Evolutionary conservation across 2,888 invertebrate genomes (phyloP).

Genomic region (Lasioglossum villosulum): DNA sequence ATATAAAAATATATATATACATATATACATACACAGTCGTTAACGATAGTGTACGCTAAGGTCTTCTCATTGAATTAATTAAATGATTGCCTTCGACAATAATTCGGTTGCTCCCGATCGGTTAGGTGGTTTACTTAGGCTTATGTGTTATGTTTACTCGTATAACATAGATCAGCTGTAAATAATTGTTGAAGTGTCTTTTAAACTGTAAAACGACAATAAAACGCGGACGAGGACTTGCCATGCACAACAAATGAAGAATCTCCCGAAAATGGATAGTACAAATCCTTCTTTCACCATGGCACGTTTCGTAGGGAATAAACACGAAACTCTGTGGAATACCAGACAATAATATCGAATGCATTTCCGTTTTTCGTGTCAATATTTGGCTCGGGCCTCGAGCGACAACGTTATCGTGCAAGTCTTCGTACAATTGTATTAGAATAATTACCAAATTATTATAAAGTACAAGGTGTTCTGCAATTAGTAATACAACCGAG

Average conservation of each 20-base stretch:
- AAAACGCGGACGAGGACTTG: constrained; percentile 38
- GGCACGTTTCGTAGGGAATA: constrained; percentile 43
- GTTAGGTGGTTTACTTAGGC: constrained; percentile 44
- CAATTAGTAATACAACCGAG: not conserved
- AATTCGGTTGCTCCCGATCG: constrained; percentile 50
- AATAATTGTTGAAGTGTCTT: constrained; percentile 64
- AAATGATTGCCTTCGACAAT: constrained; percentile 35
- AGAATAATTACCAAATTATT: not conserved
- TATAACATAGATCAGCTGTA: constrained; percentile 54
- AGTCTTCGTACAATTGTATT: not conserved
- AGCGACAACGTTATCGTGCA: not conserved
- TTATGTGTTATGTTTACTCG: constrained; percentile 38
- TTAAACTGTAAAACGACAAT: constrained; percentile 59
- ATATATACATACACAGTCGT: constrained; percentile 35
- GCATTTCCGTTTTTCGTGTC: constrained; percentile 32
- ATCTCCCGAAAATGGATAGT: constrained; percentile 53
- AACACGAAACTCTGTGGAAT: constrained; percentile 40
- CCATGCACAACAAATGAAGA: constrained; percentile 24
- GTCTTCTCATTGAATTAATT: constrained; percentile 36
- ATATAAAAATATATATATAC: constrained; percentile 16
- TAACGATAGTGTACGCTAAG: constrained; percentile 58
- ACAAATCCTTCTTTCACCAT: constrained; percentile 57
- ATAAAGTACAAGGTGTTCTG: not conserved
- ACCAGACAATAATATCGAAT: constrained; percentile 61
- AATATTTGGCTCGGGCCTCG: constrained; percentile 1